A percentile compares a stretch with the other conserved stretches of the same genome.
Evolutionary conservation across 2,888 invertebrate genomes (phyloP).

Genomic region (Lochmaea capreae): DNA sequence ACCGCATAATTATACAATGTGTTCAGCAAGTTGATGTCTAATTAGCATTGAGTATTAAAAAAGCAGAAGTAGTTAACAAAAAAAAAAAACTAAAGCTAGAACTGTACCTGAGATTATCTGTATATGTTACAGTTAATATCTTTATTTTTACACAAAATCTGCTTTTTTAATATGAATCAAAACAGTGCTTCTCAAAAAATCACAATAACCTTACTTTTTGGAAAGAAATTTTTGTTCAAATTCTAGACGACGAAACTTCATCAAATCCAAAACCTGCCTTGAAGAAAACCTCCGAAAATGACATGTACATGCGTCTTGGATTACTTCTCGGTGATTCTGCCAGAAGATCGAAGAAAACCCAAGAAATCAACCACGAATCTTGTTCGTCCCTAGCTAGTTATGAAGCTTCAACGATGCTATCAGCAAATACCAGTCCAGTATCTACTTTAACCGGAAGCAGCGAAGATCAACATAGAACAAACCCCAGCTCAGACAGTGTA

Average conservation of each 20-base stretch:
- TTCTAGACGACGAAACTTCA: constrained; percentile 79
- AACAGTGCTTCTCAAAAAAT: background rate
- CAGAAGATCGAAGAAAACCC: constrained; percentile 54
- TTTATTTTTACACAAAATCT: too few relatives aligned
- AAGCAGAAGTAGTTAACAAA: background rate
- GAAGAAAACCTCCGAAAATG: constrained; percentile 76
- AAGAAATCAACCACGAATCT: constrained; percentile 65
- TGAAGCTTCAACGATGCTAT: constrained; percentile 73
- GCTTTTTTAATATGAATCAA: background rate
- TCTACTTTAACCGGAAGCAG: constrained; percentile 90
- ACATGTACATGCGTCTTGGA: constrained; percentile 85
- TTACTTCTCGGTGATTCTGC: constrained; percentile 81
- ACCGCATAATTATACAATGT: background rate
- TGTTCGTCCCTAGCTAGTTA: constrained; percentile 69
- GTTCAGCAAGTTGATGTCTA: background rate
- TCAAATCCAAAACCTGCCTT: constrained; percentile 71
- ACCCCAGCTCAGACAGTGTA: constrained; percentile 76
- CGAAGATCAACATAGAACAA: constrained; percentile 70
- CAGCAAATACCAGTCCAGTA: constrained; percentile 89
- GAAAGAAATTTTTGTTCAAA: background rate
- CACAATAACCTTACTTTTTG: too few relatives aligned
- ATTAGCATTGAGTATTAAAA: background rate
- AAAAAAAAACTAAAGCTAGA: too few relatives aligned
- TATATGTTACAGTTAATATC: too few relatives aligned
- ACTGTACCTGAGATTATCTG: too few relatives aligned